A percentile compares a stretch with the other conserved stretches of the same genome.
phyloP scores from a whole-genome alignment of 1,140 invertebrate species.

The Patella vulgata region DNA sequence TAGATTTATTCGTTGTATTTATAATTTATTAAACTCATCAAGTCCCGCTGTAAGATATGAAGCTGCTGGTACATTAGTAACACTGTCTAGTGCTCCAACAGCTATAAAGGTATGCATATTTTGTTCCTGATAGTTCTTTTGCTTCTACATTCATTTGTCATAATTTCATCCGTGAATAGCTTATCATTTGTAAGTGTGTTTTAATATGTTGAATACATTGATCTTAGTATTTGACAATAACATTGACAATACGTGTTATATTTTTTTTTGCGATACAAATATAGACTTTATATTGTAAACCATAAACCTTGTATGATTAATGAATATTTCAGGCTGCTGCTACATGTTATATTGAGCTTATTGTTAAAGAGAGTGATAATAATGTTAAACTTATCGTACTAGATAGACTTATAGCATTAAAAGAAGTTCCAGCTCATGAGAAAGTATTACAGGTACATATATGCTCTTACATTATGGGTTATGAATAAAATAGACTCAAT shows the following conservation, averaged over 20 bases:
- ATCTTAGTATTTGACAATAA: too few relatives aligned
- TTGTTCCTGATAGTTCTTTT: neutral
- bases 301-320: too few relatives aligned
- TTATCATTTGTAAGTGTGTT: too few relatives aligned
- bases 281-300: too few relatives aligned
- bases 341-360: constrained; percentile 97
- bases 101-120: constrained; percentile 83
- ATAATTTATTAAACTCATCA: constrained; percentile 95
- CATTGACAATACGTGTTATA: too few relatives aligned
- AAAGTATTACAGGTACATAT: constrained; percentile 82
- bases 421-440: constrained; percentile 82
- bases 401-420: constrained; percentile 89
- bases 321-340: constrained; percentile 81
- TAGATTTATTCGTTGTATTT: constrained; percentile 96
- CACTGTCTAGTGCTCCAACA: constrained; percentile 93
- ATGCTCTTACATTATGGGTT: too few relatives aligned
- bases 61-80: constrained; percentile 99
- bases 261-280: too few relatives aligned
- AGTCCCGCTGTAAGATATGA: constrained; percentile 98
- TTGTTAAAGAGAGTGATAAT: constrained; percentile 99
- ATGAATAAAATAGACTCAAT: too few relatives aligned
- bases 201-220: too few relatives aligned
- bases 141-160: too few relatives aligned
- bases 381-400: constrained; percentile 99
- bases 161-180: too few relatives aligned